Base-by-base conservation (phyloP, 2,113 vertebrate genomes). In the Centropristis striata region DNA sequence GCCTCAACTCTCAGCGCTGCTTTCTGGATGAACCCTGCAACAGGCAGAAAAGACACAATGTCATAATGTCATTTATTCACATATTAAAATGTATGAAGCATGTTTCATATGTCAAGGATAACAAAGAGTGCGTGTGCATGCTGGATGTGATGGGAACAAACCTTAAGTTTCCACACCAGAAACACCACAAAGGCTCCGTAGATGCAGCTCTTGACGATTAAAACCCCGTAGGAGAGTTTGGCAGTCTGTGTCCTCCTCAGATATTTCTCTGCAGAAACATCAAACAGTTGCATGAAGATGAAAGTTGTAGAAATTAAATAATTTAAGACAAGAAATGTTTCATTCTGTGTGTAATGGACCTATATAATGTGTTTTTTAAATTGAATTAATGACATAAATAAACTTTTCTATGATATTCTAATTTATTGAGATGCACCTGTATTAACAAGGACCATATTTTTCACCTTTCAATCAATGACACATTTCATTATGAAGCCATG, bases 181-280 rank as follows among this genome's bases (percentile, higher is more conserved):
- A 86, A 8, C 5, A 15, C 12, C 2, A 93, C 69, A 0, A 94
- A 90, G 51, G 73, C 66, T 18, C 87, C 90, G 4, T 91, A 94
- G 74, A 78, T 1, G 61, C n/a, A 12, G 82, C 92, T 88, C 88
- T 94, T 94, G 50, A 25, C 12, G n/a, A 90, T 82, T 2, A 93
- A 63, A 13, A 86, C 1, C 0, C 0, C 4, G 77, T 93, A 94
- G 65, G 86, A 8, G 28, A 93, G 64, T 61, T 90, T 93, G 86
- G 80, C 85, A 0, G 2, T 39, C 7, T 79, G 69, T 0, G 64
- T 69, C 25, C 5, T 0, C 47, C 0, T 88, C 84, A 89, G 1
- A 21, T 78, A 85, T 2, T 7, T 5, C 14, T 76, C 92, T 94
- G 80, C 49, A 70, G 14, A 60, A 20, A 46, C 36, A 18, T 12